These are phyloP conservation scores for Pseudotriccus pelzelni DNA, from an alignment of 2,797 vertebrate genomes.

Conservation along the genomic window DNA sequence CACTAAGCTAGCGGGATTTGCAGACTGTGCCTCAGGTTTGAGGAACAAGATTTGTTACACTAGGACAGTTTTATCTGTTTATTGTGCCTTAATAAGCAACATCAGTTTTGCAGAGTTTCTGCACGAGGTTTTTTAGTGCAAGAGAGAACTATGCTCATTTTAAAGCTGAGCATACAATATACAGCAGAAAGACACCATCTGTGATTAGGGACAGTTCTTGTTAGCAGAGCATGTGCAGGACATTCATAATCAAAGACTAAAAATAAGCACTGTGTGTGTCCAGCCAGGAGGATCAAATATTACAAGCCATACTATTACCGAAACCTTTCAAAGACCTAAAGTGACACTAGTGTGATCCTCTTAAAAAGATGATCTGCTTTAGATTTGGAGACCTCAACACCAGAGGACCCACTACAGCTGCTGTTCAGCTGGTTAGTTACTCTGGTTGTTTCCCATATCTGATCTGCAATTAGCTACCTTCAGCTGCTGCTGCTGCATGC, in stretches of 20 bases:
- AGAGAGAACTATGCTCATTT: background rate
- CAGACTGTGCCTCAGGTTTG: background rate
- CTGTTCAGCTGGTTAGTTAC: background rate
- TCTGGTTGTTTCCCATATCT: background rate
- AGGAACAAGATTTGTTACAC: background rate
- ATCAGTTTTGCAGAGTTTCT: background rate
- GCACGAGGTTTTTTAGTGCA: background rate
- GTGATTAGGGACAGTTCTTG: background rate
- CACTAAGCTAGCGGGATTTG: background rate
- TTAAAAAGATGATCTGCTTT: conserved; percentile 5
- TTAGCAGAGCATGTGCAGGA: background rate
- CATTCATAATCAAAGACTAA: conserved; percentile 7
- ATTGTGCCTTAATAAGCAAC: background rate
- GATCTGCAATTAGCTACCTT: background rate
- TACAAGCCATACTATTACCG: background rate
- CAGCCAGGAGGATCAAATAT: background rate
- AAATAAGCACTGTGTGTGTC: background rate
- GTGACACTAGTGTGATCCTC: background rate
- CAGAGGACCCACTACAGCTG: background rate
- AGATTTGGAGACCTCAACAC: background rate
- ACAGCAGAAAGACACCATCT: background rate
- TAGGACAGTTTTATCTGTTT: background rate
- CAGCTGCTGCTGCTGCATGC: background rate
- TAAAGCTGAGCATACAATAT: background rate
- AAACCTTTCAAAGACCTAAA: background rate